Percentiles rank a stretch among this genome's conserved stretches.
phyloP scores from a whole-genome alignment of 2,888 invertebrate genomes.

The Megamerina dolium region DNA sequence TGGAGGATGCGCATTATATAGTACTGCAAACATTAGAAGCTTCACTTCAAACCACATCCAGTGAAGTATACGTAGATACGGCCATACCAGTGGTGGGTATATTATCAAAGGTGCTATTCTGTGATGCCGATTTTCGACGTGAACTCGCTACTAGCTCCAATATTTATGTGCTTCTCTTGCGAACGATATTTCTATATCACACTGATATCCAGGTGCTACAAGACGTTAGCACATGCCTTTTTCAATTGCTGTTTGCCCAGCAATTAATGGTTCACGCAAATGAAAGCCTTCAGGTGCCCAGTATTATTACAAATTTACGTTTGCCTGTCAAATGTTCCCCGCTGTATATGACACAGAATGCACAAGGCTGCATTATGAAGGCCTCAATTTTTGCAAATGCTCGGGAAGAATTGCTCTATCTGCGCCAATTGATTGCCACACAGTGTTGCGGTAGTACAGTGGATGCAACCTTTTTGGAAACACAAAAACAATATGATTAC shows the following conservation, averaged over 20 bases:
- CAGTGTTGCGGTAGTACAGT: conserved; percentile 14
- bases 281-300: conserved; percentile 26
- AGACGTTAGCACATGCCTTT: conserved; percentile 35
- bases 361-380: background rate
- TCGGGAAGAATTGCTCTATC: conserved; percentile 21
- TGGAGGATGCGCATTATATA: conserved; percentile 27
- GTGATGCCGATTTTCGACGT: conserved; percentile 30
- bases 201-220: conserved; percentile 31
- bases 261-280: conserved; percentile 20
- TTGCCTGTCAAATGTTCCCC: conserved; percentile 33
- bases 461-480: conserved; percentile 13
- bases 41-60: conserved; percentile 24
- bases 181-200: conserved; percentile 35
- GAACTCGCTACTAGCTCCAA: conserved; percentile 31
- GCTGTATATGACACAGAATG: background rate
- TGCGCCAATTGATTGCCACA: conserved; percentile 27
- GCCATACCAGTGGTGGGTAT: conserved; percentile 37
- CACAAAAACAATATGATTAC: conserved; percentile 27
- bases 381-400: conserved; percentile 8
- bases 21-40: conserved; percentile 30
- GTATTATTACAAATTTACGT: conserved; percentile 22
- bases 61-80: conserved; percentile 29
- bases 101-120: conserved; percentile 33
- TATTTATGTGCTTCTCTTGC: conserved; percentile 32
- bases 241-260: conserved; percentile 34